Evolutionary conservation across 2,888 invertebrate species (phyloP).

Genomic region (Digitonthophagus gazella): DNA sequence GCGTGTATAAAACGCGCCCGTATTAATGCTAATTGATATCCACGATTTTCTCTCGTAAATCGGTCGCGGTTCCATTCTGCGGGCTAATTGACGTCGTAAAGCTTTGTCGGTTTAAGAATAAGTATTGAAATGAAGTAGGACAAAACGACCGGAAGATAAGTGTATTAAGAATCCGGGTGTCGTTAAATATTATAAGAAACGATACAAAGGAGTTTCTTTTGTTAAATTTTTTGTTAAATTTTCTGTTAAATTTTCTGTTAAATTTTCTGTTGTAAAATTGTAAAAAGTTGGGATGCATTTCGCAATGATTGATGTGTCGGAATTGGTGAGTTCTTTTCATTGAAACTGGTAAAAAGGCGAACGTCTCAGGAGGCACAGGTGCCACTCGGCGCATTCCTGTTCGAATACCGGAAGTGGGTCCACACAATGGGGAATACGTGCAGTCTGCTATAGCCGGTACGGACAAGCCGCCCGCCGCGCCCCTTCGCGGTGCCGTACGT

Average conservation of each 20-base stretch:
- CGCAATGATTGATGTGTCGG: background rate
- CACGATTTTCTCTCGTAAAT: too few relatives aligned
- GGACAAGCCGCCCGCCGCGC: slow-evolving; percentile 38
- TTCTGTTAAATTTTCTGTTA: too few relatives aligned
- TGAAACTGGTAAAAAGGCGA: slow-evolving; percentile 26
- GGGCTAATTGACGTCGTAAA: background rate
- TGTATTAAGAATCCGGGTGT: too few relatives aligned
- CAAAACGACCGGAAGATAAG: too few relatives aligned
- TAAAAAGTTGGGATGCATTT: background rate
- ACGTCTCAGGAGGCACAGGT: slow-evolving; percentile 30
- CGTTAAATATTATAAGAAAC: too few relatives aligned
- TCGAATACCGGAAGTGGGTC: slow-evolving; percentile 46
- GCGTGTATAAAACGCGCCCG: background rate
- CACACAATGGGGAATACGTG: slow-evolving; percentile 48
- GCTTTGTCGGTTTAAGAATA: background rate
- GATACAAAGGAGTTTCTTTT: too few relatives aligned
- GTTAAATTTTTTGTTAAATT: too few relatives aligned
- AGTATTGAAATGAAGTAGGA: too few relatives aligned
- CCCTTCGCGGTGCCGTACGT: slow-evolving; percentile 35
- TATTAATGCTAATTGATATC: background rate
- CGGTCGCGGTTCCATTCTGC: too few relatives aligned
- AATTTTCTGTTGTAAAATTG: too few relatives aligned
- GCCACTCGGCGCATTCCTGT: slow-evolving; percentile 32
- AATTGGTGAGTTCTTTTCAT: background rate
- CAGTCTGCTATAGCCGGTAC: slow-evolving; percentile 44